Evolutionary conservation across 2,113 vertebrate species (phyloP), one percentile per base, ranked within the genome.

Genomic region (Pycnonotus jocosus): DNA sequence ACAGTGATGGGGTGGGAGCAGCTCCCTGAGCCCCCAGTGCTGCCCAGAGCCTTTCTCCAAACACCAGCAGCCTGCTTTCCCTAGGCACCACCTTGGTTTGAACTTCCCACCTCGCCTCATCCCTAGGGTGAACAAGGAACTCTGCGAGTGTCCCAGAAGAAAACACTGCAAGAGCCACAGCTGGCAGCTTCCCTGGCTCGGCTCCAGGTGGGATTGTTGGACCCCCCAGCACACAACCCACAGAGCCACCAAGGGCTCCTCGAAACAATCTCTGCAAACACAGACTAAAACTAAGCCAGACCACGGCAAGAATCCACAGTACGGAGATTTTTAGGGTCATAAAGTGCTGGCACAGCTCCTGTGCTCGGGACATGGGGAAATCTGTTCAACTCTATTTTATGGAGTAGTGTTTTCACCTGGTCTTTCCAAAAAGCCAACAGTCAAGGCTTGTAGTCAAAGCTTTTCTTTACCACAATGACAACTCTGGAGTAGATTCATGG

Each of bases 1-100:
- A 97, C n/a, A 95, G 81, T 2, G 77, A 94, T 15, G 76, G 72
- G 30, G 84, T 96, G 82, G 96, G 95, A 97, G 73, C 31, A 35
- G 45, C 71, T 31, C 76, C 72, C 86, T 24, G 90, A 37, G 7
- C 31, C 38, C 27, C 38, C 30, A 6, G 22, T 40, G 62, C 86
- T 74, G 51, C 53, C 81, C 84, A 81, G 47, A 18, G 30, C 56
- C 65, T 38, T 64, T 16, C 76, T 66, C 88, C 85, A 57, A 79
- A 47, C 84, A 60, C 37, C 81, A 82, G 88, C 6, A 66, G 81
- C 77, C 86, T 94, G 64, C 82, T 87, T 77, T 64, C 33, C 12
- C 51, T 92, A 80, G 71, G 80, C 85, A 92, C 78, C 88, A 90
- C 60, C 80, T 92, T 37, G 69, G 82, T 81, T 85, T 35, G 2